Percentiles rank a stretch among this genome's conserved stretches.
phyloP scores from a whole-genome alignment of 2,797 vertebrate genomes.

The Microcaecilia unicolor region DNA sequence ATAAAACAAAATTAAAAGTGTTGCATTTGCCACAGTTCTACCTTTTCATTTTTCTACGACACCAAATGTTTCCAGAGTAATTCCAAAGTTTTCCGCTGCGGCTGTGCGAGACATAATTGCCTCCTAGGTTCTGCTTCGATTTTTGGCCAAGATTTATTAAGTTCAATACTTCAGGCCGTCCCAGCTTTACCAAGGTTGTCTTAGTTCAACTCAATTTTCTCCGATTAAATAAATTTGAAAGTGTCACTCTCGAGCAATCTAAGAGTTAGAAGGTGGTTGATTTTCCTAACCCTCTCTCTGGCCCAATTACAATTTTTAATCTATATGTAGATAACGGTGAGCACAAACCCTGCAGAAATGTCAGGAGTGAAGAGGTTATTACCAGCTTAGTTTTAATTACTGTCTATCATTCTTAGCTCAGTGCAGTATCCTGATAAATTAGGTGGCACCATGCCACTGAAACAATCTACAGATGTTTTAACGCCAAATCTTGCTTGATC shows the following conservation, averaged over 20 bases:
- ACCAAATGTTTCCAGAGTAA: too few relatives aligned
- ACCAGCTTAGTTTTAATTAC: constrained; percentile 91
- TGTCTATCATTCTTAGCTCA: constrained; percentile 79
- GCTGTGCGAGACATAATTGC: too few relatives aligned
- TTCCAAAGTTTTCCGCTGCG: too few relatives aligned
- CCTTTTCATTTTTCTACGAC: too few relatives aligned
- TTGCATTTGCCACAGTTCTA: too few relatives aligned
- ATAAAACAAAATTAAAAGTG: too few relatives aligned
- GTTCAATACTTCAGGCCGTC: constrained; percentile 48
- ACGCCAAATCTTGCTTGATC: neutral
- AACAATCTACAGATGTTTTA: constrained; percentile 28
- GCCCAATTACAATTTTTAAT: constrained; percentile 95
- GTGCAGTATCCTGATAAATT: constrained; percentile 50
- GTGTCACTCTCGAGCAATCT: constrained; percentile 77
- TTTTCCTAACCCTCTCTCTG: constrained; percentile 81
- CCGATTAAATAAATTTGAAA: constrained; percentile 78
- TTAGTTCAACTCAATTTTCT: constrained; percentile 83
- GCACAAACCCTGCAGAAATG: constrained; percentile 88
- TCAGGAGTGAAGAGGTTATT: constrained; percentile 92
- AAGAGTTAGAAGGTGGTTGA: constrained; percentile 65
- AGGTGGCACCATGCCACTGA: constrained; percentile 44
- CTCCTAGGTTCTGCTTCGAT: too few relatives aligned
- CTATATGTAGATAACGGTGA: constrained; percentile 96
- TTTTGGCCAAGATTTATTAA: too few relatives aligned
- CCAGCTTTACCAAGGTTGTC: constrained; percentile 60